These are phyloP conservation scores for Rynchops niger DNA, from an alignment of 2,113 vertebrate species.

Conservation along the genomic window DNA sequence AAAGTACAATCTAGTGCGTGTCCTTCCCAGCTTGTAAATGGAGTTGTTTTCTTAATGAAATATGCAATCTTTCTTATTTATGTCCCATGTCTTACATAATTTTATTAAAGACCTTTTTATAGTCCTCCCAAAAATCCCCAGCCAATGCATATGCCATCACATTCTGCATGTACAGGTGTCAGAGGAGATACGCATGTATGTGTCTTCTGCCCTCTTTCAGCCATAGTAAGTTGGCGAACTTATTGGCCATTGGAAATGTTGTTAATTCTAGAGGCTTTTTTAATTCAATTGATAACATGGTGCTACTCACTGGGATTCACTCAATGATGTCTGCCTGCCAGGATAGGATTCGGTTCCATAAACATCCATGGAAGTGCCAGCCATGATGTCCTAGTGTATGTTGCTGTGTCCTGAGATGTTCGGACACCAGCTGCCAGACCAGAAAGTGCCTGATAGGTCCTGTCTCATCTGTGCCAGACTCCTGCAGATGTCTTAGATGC, in stretches of 20 bases:
- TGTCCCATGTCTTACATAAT: neutral
- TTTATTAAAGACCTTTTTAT: neutral
- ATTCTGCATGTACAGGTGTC: neutral
- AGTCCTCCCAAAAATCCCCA: neutral
- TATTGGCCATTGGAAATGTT: neutral
- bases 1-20: neutral
- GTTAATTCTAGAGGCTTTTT: neutral
- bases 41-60: neutral
- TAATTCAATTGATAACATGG: neutral
- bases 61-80: neutral
- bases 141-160: neutral
- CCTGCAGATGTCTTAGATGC: neutral
- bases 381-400: neutral
- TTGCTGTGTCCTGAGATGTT: neutral
- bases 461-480: neutral
- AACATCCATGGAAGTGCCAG: neutral
- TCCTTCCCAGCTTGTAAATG: neutral
- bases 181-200: neutral
- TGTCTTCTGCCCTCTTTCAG: neutral
- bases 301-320: neutral
- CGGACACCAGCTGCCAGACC: neutral
- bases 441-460: neutral
- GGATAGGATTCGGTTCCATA: neutral
- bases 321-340: neutral
- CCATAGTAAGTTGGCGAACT: neutral